Evolutionary conservation across 2,797 vertebrate genomes (phyloP), one percentile per base, ranked within the genome.

Genomic region (Phoebastria nigripes): DNA sequence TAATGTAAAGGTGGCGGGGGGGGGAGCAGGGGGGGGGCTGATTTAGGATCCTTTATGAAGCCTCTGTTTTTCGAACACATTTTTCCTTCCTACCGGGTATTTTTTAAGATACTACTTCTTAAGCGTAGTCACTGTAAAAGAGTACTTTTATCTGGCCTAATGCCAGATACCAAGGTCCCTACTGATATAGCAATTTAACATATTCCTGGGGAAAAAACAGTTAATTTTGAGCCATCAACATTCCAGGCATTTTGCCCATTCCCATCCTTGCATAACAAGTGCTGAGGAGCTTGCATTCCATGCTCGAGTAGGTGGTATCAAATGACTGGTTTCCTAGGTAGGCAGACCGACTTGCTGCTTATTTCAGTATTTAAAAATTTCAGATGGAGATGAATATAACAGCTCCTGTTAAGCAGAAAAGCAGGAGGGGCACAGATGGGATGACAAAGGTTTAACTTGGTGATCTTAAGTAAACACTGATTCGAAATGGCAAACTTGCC

Each of bases 181-280:
- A 85, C 31, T 74, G 46, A 95, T 82, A 77, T 0, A 91, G 59
- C 33, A 87, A 95, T 89, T 95, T 90, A 81, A 77, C 85, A 52
- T 52, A 82, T 80, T 95, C 44, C 82, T 89, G 82, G 88, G 69
- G 56, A 93, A 95, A 96, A 94, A 81, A 33, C 44, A 86, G 81
- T 87, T 85, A 92, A 91, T 97, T 96, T 93, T 88, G 42, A 93
- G 82, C 74, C 37, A 95, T 77, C 76, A 62, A 49, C 95, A 95
- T 79, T 94, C 90, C 89, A 96, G 94, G 90, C 95, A 96, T 88
- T 93, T 93, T 96, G 96, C 96, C 89, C 51, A 46, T 87, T 92
- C 91, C 88, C 87, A 95, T 92, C 58, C 87, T 91, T 95, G 70
- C 72, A 89, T 94, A 95, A 95, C 84, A 90, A 89, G 84, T 66